Evolutionary conservation across 2,888 invertebrate species (phyloP).

Genomic region (Aphrophora alni): DNA sequence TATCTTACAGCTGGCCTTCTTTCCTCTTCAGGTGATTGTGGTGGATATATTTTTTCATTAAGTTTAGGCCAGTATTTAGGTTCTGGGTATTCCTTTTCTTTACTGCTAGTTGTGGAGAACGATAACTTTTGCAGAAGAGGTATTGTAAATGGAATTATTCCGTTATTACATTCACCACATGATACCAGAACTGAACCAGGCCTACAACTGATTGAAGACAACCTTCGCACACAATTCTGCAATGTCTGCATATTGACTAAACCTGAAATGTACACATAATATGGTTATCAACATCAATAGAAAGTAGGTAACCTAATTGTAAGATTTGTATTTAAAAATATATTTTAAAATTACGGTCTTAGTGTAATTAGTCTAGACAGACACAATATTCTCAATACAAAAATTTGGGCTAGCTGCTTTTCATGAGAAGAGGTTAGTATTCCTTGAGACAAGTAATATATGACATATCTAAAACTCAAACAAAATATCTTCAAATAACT

Average conservation of each 20-base stretch:
- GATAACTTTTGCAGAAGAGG: neutral
- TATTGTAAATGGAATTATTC: neutral
- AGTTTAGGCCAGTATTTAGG: slow-evolving; percentile 54
- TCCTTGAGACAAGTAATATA: too few species aligned
- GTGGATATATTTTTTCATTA: slow-evolving; percentile 82
- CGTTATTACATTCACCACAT: neutral
- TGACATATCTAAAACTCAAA: too few species aligned
- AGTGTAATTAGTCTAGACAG: too few species aligned
- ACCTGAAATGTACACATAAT: too few species aligned
- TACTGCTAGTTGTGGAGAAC: neutral
- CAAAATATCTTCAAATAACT: too few species aligned
- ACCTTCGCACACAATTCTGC: neutral
- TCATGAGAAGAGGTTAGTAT: too few species aligned
- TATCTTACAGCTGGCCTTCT: slow-evolving; percentile 83
- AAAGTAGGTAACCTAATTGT: too few species aligned
- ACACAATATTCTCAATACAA: too few species aligned
- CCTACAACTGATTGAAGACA: neutral
- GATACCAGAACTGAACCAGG: neutral
- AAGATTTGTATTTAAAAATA: too few species aligned
- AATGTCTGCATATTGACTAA: neutral
- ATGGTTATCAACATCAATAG: too few species aligned
- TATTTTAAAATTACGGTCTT: too few species aligned
- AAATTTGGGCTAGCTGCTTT: too few species aligned
- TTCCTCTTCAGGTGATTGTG: slow-evolving; percentile 74
- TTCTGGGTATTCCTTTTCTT: slow-evolving; percentile 10